Base-by-base conservation (phyloP, 2,113 vertebrate genomes). In the Cichladusa arquata region DNA sequence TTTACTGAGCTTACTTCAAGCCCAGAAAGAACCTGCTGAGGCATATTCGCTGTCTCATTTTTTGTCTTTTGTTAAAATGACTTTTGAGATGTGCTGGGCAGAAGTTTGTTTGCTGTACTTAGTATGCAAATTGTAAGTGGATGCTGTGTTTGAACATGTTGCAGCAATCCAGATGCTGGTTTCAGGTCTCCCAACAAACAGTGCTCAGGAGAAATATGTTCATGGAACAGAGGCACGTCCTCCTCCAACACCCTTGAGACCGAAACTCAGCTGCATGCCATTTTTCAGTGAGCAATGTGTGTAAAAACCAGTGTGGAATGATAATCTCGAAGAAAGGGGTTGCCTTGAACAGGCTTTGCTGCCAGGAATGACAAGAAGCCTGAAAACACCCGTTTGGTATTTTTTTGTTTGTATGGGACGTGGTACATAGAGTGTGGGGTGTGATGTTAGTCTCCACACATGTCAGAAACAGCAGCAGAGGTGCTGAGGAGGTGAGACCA, bases 91-190 rank as follows among this genome's bases (percentile, higher is more conserved):
- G 12, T 0, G 0, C 67, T 2, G 5, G 64, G 80, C 67, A 96
- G 82, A 86, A 61, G 51, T 74, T 88, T 73, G 42, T 92, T 92
- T 90, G 80, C 38, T 64, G 64, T 62, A 86, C 22, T 93, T 90
- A 95, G 66, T 83, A 97, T 94, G 94, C 94, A 95, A 29, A 82
- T 80, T 74, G 47, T 66, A 64, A 96, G 17, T 81, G 64, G 80
- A 73, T 90, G 86, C 60, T 5, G 13, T 92, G 96, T 95, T 94
- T 83, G 76, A 96, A 97, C 96, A 97, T n/a, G 96, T 93, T 90
- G 47, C 47, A 70, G 72, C 64, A 96, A 54, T 33, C 67, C 80
- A 90, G 88, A 48, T 65, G 80, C 24, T 67, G 73, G 64, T 89
- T 96, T 92, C 91, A 91, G 83, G 56, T 93, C 28, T 94, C 62